phyloP scores from a whole-genome alignment of 2,888 invertebrate species.

The Thecocarcelia acutangulata region DNA sequence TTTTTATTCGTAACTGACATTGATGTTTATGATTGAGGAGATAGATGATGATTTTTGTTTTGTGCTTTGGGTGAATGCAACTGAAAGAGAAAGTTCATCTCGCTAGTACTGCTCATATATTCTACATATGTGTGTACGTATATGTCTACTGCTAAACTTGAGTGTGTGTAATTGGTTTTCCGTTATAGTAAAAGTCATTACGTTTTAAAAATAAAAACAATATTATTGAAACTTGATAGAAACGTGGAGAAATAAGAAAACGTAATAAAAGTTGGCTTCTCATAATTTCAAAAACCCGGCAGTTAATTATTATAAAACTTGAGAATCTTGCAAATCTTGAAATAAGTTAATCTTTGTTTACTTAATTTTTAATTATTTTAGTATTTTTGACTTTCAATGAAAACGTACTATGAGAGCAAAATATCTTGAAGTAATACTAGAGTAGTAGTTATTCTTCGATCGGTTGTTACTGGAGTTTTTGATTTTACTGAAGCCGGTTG shows the following conservation, averaged over 20 bases:
- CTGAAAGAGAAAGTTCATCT: slow-evolving; percentile 1
- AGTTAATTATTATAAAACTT: not conserved
- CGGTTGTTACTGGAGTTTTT: no score
- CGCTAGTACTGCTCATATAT: no score
- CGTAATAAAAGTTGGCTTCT: not conserved
- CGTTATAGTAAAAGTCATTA: slow-evolving; percentile 45
- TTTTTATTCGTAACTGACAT: slow-evolving; percentile 50
- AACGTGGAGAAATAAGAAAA: not conserved
- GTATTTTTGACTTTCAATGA: no score
- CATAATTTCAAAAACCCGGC: not conserved
- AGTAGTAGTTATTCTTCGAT: no score
- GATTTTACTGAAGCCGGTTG: no score
- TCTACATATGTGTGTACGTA: not conserved
- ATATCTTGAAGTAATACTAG: no score
- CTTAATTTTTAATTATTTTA: no score
- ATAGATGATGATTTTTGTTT: slow-evolving; percentile 33
- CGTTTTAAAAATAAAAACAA: slow-evolving; percentile 44
- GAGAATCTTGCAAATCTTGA: no score
- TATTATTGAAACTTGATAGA: slow-evolving; percentile 42
- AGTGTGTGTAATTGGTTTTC: slow-evolving; percentile 17
- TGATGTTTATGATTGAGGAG: slow-evolving; percentile 53
- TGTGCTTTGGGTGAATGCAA: not conserved
- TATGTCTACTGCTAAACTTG: not conserved
- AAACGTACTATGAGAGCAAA: no score
- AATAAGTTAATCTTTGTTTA: not conserved